phyloP scores from a whole-genome alignment of 2,888 invertebrate species.

The Sepiola atlantica region DNA sequence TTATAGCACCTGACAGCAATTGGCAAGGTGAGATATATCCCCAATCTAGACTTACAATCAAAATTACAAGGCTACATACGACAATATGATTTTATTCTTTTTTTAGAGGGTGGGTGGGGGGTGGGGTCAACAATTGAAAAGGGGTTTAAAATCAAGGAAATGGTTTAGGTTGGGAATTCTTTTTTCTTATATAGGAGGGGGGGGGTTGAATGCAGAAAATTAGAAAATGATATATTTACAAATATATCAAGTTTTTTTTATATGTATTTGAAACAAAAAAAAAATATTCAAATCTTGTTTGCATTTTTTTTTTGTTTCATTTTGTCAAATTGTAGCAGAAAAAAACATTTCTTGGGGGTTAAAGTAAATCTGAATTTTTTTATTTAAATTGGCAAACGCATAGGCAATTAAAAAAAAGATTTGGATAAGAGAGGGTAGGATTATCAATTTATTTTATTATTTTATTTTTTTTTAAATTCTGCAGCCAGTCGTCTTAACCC shows the following conservation, averaged over 20 bases:
- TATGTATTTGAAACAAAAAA: not conserved
- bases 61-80: not conserved
- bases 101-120: too few relatives aligned
- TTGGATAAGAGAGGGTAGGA: too few relatives aligned
- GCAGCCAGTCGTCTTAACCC: not conserved
- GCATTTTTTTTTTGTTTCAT: not conserved
- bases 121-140: not conserved
- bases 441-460: too few relatives aligned
- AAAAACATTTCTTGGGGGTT: not conserved
- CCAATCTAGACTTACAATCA: not conserved
- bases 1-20: not conserved
- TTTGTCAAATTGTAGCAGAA: not conserved
- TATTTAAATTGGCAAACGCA: too few relatives aligned
- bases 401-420: too few relatives aligned
- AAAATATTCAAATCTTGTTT: not conserved
- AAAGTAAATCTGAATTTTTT: too few relatives aligned
- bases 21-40: not conserved
- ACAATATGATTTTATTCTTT: not conserved
- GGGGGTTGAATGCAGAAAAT: not conserved
- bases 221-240: not conserved
- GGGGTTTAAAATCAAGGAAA: not conserved
- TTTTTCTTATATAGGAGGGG: too few relatives aligned
- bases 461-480: not conserved
- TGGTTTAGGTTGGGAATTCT: not conserved
- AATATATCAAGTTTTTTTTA: not conserved